Conservation (phyloP, 2,888 invertebrate genomes). For the Girardia tigrina region DNA sequence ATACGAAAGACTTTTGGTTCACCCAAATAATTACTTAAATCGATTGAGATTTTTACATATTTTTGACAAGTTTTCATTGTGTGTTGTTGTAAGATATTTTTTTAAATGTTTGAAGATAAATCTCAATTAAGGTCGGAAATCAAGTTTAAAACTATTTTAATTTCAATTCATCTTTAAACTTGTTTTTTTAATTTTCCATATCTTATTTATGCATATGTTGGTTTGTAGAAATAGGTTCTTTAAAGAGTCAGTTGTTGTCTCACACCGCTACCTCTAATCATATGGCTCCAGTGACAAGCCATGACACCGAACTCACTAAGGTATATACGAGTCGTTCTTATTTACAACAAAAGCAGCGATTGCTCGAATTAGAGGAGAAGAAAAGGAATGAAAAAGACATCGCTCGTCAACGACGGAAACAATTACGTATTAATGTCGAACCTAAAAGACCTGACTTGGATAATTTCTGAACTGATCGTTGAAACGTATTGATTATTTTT, state of each 20-base stretch:
- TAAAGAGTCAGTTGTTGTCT: not conserved
- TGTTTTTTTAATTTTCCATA: not conserved
- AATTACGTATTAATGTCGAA: not conserved
- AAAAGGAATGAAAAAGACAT: constrained; percentile 3
- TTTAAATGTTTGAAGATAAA: too few relatives aligned
- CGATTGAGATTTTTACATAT: too few relatives aligned
- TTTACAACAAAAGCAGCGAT: constrained; percentile 7
- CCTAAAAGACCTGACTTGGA: not conserved
- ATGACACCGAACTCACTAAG: not conserved
- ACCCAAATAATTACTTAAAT: too few relatives aligned
- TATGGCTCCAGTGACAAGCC: constrained; percentile 14
- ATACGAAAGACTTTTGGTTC: too few relatives aligned
- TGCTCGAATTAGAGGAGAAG: not conserved
- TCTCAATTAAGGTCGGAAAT: too few relatives aligned
- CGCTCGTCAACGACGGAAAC: not conserved
- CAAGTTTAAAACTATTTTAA: too few relatives aligned
- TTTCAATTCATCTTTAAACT: too few relatives aligned
- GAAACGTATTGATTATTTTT: not conserved
- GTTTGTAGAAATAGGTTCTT: not conserved
- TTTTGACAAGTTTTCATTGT: too few relatives aligned
- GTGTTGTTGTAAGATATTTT: too few relatives aligned
- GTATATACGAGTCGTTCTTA: not conserved
- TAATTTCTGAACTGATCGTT: not conserved
- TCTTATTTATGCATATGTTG: too few relatives aligned
- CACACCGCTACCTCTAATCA: constrained; percentile 1